Conservation (phyloP, 2,797 vertebrate genomes). For the Triplophysa bombifrons region DNA sequence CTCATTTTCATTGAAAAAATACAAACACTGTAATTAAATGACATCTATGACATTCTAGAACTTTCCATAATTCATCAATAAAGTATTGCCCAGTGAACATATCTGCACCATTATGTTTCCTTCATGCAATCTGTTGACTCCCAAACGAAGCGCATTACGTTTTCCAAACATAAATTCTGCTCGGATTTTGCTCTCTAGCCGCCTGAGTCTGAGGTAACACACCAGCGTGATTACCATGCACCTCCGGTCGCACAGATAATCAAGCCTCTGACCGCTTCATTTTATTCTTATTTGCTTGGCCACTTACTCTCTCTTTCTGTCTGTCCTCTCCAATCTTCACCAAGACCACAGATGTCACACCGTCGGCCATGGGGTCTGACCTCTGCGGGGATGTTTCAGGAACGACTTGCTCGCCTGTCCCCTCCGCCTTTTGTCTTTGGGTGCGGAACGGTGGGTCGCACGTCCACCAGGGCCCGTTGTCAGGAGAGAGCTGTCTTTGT, state of each 20-base stretch:
- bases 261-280: slow-evolving; percentile 47
- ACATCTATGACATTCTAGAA: neutral
- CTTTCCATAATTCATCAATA: neutral
- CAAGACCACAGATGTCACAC: slow-evolving; percentile 43
- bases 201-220: slow-evolving; percentile 3
- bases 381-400: slow-evolving; percentile 19
- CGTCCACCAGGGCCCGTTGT: slow-evolving; percentile 40
- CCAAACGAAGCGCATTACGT: neutral
- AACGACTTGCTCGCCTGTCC: slow-evolving; percentile 10
- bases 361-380: slow-evolving; percentile 30
- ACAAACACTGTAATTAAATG: neutral
- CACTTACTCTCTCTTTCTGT: slow-evolving; percentile 32
- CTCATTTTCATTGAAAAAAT: slow-evolving; percentile 18
- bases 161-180: slow-evolving; percentile 2
- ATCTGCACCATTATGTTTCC: neutral
- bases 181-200: neutral
- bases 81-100: neutral
- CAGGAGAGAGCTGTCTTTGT: slow-evolving; percentile 53
- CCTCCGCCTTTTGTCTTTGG: slow-evolving; percentile 52
- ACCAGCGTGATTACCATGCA: slow-evolving; percentile 36
- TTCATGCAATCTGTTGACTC: neutral
- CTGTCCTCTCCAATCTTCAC: slow-evolving; percentile 26
- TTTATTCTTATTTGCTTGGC: slow-evolving; percentile 51
- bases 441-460: slow-evolving; percentile 33
- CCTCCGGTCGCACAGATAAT: slow-evolving; percentile 39